phyloP scores from a whole-genome alignment of 1,140 invertebrate species.

The Solenopsis fugax region DNA sequence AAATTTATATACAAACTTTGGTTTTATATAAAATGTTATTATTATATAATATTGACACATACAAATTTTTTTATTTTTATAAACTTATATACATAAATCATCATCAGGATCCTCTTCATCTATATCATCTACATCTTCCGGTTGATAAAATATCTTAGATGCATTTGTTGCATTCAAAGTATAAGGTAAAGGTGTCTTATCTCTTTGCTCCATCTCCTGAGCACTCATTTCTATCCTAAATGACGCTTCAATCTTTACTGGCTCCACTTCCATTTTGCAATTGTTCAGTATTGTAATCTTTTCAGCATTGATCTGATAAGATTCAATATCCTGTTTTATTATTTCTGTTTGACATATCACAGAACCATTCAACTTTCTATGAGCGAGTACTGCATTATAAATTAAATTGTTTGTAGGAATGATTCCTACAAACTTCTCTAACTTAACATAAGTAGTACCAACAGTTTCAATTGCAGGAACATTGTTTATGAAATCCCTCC shows the following conservation, averaged over 20 bases:
- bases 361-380: constrained; percentile 78
- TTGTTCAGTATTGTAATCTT: constrained; percentile 2
- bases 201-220: constrained; percentile 82
- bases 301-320: constrained; percentile 72
- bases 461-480: constrained; percentile 82
- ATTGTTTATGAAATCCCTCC: constrained; percentile 78
- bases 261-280: constrained; percentile 15
- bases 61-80: background rate
- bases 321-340: constrained; percentile 77
- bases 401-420: constrained; percentile 70
- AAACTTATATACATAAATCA: constrained; percentile 83
- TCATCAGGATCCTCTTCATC: constrained; percentile 88
- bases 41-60: constrained; percentile 5
- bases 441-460: constrained; percentile 80
- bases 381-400: constrained; percentile 75
- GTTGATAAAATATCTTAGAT: constrained; percentile 87
- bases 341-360: constrained; percentile 77
- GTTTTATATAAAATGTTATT: constrained; percentile 42
- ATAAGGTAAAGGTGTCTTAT: constrained; percentile 82
- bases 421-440: constrained; percentile 69
- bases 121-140: constrained; percentile 87
- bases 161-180: constrained; percentile 72
- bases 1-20: background rate
- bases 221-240: constrained; percentile 84
- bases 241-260: constrained; percentile 74